phyloP scores from a whole-genome alignment of 2,797 vertebrate genomes.

The Podarcis lilfordi region DNA sequence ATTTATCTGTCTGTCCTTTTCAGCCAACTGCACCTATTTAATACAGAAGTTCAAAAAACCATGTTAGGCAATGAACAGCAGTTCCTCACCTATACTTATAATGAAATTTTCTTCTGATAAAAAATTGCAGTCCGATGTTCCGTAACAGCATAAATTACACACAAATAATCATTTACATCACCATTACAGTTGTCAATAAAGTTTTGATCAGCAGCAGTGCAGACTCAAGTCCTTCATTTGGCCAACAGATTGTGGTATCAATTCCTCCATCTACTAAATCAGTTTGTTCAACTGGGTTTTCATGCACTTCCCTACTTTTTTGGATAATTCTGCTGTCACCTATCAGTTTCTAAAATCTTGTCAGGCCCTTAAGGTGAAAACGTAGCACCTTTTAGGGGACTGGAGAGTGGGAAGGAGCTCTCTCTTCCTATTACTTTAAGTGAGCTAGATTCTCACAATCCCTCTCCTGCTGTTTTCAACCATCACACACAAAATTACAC shows the following conservation, averaged over 20 bases:
- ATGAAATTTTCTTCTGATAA: background rate
- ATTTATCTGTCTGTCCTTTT: slow-evolving; percentile 91
- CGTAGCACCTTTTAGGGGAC: background rate
- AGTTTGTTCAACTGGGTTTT: background rate
- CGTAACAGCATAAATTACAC: background rate
- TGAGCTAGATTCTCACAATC: background rate
- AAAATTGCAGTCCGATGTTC: background rate
- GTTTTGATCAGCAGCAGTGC: background rate
- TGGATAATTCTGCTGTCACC: background rate
- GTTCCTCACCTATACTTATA: background rate
- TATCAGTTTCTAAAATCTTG: background rate
- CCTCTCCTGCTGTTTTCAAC: background rate
- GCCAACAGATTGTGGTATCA: background rate
- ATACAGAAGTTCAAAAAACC: slow-evolving; percentile 46
- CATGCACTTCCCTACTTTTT: background rate
- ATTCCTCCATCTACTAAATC: background rate
- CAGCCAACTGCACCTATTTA: slow-evolving; percentile 88
- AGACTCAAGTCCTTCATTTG: background rate
- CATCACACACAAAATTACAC: background rate
- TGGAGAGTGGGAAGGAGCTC: background rate
- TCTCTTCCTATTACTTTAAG: background rate
- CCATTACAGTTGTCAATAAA: background rate
- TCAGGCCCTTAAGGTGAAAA: background rate
- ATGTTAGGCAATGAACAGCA: slow-evolving; percentile 9
- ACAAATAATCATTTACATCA: background rate